Base-by-base conservation (phyloP, 2,888 invertebrate genomes). In the Brachylomia viminalis region DNA sequence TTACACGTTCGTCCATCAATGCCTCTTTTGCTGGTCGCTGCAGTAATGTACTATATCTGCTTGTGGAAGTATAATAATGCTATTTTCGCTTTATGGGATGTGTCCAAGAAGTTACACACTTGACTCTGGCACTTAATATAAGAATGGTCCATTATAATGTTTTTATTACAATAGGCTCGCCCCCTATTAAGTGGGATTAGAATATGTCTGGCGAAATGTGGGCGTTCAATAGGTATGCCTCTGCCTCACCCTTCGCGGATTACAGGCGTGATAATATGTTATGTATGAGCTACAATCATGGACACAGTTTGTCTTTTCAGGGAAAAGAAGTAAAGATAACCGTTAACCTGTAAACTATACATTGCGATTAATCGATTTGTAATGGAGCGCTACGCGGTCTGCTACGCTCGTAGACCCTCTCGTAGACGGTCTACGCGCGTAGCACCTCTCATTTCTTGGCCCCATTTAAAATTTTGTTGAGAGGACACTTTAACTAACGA, bases 401-500 rank as follows among this genome's bases (percentile, higher is more conserved):
- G 77, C 83, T 87, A 85, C 85, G 77, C 65, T 74, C 74, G 84
- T 84, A 84, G 80, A 5, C n/a, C 8, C 33, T 27, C 47, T 56
- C 76, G 83, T 84, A 79, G 75, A 42, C 11, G 45, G 7, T 47
- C 77, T 77, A 81, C 73, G 68, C 58, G 52, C 72, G 82, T 82
- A 83, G 82, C 72, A 71, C 27, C 72, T 76, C 87, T 11, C 5
- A 27, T 77, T 87, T 84, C 71, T 72, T 82, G 77, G 87, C 87
- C 66, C 72, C 84, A 77, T 75, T 79, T 79, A 77, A 86, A 86
- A 89, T 90, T 91, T 89, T 91, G 88, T 91, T 88, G 86, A 81
- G 87, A 90, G 83, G 88, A 92, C 90, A 89, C 90, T 92, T 89
- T 87, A 88, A 85, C 86, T 91, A 92, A 92, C 92, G 92, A 92